phyloP scores from a whole-genome alignment of 2,797 vertebrate species.

The Pogonophryne albipinna region DNA sequence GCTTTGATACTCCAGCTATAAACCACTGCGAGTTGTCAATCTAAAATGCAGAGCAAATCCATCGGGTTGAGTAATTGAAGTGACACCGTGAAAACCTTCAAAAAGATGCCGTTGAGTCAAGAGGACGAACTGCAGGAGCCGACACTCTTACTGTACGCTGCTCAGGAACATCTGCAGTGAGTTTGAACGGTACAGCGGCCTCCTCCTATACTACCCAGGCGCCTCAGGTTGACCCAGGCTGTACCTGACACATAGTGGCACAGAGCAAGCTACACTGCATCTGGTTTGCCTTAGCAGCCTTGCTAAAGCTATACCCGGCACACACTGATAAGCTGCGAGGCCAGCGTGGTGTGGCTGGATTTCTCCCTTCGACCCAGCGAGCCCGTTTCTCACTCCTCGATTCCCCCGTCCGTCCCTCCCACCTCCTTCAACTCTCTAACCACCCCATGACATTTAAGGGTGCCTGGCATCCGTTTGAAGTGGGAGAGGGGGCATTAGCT shows the following conservation, averaged over 20 bases:
- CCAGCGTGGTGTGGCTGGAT: slow-evolving; percentile 65
- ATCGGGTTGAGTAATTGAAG: slow-evolving; percentile 50
- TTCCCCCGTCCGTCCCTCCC: slow-evolving; percentile 37
- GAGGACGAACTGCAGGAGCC: slow-evolving; percentile 36
- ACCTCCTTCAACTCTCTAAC: slow-evolving; percentile 75
- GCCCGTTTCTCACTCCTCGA: slow-evolving; percentile 54
- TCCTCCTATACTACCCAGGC: slow-evolving; percentile 52
- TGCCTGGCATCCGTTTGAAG: slow-evolving; percentile 87
- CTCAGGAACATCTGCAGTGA: slow-evolving; percentile 61
- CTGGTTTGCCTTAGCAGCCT: slow-evolving; percentile 83
- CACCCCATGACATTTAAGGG: slow-evolving; percentile 84
- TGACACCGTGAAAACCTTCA: slow-evolving; percentile 60
- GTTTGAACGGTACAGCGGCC: slow-evolving; percentile 56
- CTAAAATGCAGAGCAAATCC: slow-evolving; percentile 54
- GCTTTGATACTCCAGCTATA: slow-evolving; percentile 68
- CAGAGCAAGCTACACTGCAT: slow-evolving; percentile 68
- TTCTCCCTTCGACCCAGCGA: slow-evolving; percentile 55
- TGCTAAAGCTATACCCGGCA: slow-evolving; percentile 64
- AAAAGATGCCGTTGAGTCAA: slow-evolving; percentile 42
- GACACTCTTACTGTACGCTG: slow-evolving; percentile 23
- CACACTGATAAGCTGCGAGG: slow-evolving; percentile 78
- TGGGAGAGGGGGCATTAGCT: slow-evolving; percentile 85
- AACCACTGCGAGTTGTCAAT: slow-evolving; percentile 68
- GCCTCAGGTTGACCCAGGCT: slow-evolving; percentile 73
- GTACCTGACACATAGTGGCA: slow-evolving; percentile 80